Conservation (phyloP, 1,140 invertebrate species). For the Colletes gigas region DNA sequence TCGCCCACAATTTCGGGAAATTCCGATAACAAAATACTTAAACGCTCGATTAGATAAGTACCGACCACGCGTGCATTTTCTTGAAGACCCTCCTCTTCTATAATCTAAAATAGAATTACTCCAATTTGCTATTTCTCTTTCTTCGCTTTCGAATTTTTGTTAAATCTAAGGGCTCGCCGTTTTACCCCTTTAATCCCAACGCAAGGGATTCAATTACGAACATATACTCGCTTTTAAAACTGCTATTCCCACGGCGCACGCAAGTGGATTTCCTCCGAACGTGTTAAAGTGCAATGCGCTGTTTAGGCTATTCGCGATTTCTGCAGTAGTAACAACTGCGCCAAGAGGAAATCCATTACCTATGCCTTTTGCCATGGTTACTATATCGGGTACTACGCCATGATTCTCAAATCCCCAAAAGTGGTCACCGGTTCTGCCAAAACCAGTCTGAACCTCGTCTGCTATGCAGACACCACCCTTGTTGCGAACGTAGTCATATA, state of each 20-base stretch:
- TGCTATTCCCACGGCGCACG: slow-evolving; percentile 91
- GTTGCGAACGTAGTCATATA: slow-evolving; percentile 88
- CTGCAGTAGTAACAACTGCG: slow-evolving; percentile 94
- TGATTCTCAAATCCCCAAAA: slow-evolving; percentile 98
- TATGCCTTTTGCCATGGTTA: slow-evolving; percentile 94
- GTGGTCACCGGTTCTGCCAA: slow-evolving; percentile 95
- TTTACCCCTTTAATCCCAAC: too few species aligned
- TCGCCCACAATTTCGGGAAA: slow-evolving; percentile 92
- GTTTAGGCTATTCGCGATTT: slow-evolving; percentile 89
- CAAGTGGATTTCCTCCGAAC: slow-evolving; percentile 96
- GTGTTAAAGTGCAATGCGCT: slow-evolving; percentile 96
- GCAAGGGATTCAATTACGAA: not conserved
- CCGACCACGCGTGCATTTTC: slow-evolving; percentile 89
- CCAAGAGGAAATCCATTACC: slow-evolving; percentile 97
- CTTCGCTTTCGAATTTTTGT: too few species aligned
- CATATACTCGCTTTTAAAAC: slow-evolving; percentile 89
- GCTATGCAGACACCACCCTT: slow-evolving; percentile 94
- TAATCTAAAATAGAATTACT: slow-evolving; percentile 84
- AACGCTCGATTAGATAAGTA: slow-evolving; percentile 89
- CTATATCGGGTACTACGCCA: slow-evolving; percentile 94
- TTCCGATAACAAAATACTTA: slow-evolving; percentile 86
- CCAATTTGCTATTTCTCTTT: not conserved
- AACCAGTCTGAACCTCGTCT: slow-evolving; percentile 98
- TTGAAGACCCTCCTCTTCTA: slow-evolving; percentile 95
- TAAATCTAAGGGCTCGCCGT: too few species aligned